phyloP scores from a whole-genome alignment of 2,113 vertebrate genomes.

The Camelus dromedarius region DNA sequence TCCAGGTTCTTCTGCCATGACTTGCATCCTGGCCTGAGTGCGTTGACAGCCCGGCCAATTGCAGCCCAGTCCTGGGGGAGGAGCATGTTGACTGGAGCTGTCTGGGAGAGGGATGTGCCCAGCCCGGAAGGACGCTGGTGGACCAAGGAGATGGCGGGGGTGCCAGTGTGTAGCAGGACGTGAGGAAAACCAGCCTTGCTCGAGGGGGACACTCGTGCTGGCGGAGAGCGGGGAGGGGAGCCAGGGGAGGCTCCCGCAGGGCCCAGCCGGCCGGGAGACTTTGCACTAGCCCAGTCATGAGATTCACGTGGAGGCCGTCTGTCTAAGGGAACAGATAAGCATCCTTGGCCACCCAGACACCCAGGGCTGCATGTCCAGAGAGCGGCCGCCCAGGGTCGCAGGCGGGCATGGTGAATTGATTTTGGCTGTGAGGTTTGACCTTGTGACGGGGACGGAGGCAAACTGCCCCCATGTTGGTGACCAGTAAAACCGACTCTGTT shows the following conservation, averaged over 20 bases:
- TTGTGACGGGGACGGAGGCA: background rate
- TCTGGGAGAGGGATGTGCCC: background rate
- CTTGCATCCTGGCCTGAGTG: background rate
- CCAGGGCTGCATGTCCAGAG: background rate
- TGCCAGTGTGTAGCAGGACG: background rate
- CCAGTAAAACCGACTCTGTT: background rate
- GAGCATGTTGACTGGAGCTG: background rate
- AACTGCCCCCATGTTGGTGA: background rate
- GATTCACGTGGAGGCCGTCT: fast-evolving
- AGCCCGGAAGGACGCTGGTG: fast-evolving
- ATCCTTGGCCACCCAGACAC: fast-evolving
- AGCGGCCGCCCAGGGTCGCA: fast-evolving
- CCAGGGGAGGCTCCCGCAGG: background rate
- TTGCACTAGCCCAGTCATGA: background rate
- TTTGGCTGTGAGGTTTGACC: background rate
- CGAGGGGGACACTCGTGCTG: background rate
- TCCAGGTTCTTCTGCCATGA: background rate
- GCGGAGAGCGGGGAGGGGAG: background rate
- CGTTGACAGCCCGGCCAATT: background rate
- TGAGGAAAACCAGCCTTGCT: background rate
- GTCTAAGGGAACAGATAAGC: background rate
- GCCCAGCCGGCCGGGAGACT: background rate
- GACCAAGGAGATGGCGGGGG: fast-evolving
- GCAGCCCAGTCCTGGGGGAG: background rate
- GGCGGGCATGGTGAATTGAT: fast-evolving